These are phyloP conservation scores for Anolis carolinensis DNA, from an alignment of 2,113 vertebrate species.

Conservation along the genomic window DNA sequence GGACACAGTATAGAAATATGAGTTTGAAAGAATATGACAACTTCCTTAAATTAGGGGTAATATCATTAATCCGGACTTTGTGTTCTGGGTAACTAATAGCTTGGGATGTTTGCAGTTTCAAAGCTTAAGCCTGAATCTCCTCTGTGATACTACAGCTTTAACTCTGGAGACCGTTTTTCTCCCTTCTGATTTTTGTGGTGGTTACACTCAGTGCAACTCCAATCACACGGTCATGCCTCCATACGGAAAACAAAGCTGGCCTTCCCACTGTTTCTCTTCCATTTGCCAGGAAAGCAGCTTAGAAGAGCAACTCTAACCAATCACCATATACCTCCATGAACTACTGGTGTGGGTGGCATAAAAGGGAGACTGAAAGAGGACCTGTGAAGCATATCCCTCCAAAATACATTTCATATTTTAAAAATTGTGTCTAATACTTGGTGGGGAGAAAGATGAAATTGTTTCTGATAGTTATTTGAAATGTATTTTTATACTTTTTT, in stretches of 20 bases:
- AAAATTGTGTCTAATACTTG: background rate
- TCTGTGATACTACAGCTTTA: background rate
- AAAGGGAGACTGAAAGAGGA: background rate
- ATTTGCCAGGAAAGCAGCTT: constrained; percentile 16
- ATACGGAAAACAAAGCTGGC: constrained; percentile 4
- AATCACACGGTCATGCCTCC: background rate
- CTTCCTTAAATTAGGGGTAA: too few species aligned
- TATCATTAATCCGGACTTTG: background rate
- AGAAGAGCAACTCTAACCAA: background rate
- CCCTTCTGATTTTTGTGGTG: background rate
- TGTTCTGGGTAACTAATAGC: background rate
- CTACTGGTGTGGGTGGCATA: background rate
- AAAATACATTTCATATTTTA: background rate
- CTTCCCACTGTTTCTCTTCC: constrained; percentile 1
- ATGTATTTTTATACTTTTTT: too few species aligned
- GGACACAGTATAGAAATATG: background rate
- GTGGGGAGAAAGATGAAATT: background rate
- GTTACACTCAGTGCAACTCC: background rate
- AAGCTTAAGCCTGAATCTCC: too few species aligned
- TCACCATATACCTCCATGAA: constrained; percentile 8
- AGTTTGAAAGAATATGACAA: too few species aligned
- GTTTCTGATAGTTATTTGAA: background rate
- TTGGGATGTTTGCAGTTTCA: background rate
- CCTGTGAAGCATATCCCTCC: background rate
- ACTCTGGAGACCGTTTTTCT: background rate